These are phyloP conservation scores for Alethe castanea DNA, from an alignment of 2,113 vertebrate genomes.

Conservation along the genomic window DNA sequence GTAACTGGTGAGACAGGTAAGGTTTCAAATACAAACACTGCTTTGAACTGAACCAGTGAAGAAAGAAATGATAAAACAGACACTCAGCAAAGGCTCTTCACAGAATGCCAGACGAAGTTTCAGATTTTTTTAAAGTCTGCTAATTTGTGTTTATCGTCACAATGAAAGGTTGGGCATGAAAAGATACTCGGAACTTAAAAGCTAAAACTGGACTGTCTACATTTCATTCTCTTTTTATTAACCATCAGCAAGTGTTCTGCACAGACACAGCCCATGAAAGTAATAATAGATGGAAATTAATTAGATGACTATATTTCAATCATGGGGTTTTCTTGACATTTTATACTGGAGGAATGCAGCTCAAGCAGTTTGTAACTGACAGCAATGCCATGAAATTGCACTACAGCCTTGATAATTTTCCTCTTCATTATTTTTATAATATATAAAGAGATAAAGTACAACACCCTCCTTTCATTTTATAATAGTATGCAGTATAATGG, in stretches of 20 bases:
- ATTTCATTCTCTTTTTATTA: constrained; percentile 35
- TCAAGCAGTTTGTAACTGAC: constrained; percentile 62
- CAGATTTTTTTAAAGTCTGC: background rate
- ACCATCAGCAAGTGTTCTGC: background rate
- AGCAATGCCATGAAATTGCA: constrained; percentile 50
- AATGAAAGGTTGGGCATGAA: background rate
- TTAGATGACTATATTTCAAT: constrained; percentile 68
- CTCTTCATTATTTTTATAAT: constrained; percentile 71
- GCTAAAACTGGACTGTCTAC: background rate
- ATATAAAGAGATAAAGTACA: constrained; percentile 61
- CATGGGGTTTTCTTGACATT: constrained; percentile 50
- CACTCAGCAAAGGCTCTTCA: background rate
- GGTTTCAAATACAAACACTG: background rate
- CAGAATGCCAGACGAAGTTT: background rate
- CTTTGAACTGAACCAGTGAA: background rate
- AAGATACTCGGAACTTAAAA: constrained; percentile 42
- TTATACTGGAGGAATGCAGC: constrained; percentile 46
- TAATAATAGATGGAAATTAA: constrained; percentile 62
- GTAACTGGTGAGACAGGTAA: background rate
- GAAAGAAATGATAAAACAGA: background rate
- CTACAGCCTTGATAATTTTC: constrained; percentile 64
- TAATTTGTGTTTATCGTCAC: constrained; percentile 33
- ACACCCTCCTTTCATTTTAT: constrained; percentile 54
- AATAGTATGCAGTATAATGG: constrained; percentile 38
- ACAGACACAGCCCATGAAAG: constrained; percentile 13